Evolutionary conservation across 2,888 invertebrate genomes (phyloP).

Genomic region (Anorthoa munda): DNA sequence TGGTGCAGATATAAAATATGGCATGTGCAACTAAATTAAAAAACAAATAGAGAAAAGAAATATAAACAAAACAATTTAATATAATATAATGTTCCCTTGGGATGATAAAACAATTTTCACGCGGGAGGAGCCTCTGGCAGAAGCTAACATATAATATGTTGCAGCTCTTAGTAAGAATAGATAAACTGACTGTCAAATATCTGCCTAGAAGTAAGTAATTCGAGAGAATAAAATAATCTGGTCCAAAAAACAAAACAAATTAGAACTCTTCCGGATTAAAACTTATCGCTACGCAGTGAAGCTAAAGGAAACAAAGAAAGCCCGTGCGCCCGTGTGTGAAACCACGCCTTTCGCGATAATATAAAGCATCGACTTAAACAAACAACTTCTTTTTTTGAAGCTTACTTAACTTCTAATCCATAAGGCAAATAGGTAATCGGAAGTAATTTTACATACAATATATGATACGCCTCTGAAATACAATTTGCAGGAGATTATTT

Average conservation of each 20-base stretch:
- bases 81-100: too few relatives aligned
- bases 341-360: background rate
- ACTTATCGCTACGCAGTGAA: too few relatives aligned
- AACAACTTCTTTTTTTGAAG: background rate
- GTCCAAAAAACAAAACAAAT: too few relatives aligned
- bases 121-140: too few relatives aligned
- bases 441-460: slow-evolving; percentile 5
- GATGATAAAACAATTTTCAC: too few relatives aligned
- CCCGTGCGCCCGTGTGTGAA: background rate
- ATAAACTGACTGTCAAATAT: background rate
- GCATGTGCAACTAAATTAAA: too few relatives aligned
- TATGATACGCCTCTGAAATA: slow-evolving; percentile 26
- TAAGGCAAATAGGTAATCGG: background rate
- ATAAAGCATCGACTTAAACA: background rate
- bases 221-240: too few relatives aligned
- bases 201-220: background rate
- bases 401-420: background rate
- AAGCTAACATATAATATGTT: background rate
- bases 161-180: background rate
- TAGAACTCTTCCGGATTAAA: too few relatives aligned
- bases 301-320: too few relatives aligned
- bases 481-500: slow-evolving; percentile 27
- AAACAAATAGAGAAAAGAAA: too few relatives aligned
- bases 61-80: too few relatives aligned
- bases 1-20: too few relatives aligned